A percentile compares a stretch with the other conserved stretches of the same genome.
Evolutionary conservation across 1,140 invertebrate genomes (phyloP).

Genomic region (Diorhabda elongata): DNA sequence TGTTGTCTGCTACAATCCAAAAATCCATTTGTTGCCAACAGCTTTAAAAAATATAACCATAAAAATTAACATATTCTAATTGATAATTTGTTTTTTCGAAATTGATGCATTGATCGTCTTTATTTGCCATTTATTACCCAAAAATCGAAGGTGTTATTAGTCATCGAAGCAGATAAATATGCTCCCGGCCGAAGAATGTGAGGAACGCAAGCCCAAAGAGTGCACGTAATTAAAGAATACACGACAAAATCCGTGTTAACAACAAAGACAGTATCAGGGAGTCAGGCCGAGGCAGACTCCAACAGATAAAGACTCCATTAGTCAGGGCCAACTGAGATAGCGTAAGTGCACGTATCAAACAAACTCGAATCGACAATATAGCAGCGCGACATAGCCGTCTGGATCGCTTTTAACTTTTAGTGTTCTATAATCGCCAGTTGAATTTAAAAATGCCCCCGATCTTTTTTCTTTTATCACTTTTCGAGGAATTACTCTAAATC

Average conservation of each 20-base stretch:
- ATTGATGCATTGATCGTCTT: too few species aligned
- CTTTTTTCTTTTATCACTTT: constrained; percentile 18
- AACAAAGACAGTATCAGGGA: constrained; percentile 27
- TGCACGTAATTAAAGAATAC: constrained; percentile 14
- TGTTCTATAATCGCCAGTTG: constrained; percentile 30
- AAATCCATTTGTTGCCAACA: too few species aligned
- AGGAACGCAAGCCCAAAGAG: constrained; percentile 21
- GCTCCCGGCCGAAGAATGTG: constrained; percentile 11
- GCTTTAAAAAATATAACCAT: too few species aligned
- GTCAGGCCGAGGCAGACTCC: constrained; percentile 18
- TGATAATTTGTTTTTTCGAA: too few species aligned
- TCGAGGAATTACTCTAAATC: constrained; percentile 10
- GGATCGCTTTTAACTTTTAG: constrained; percentile 33
- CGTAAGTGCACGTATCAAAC: constrained; percentile 43
- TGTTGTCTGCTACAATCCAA: too few species aligned
- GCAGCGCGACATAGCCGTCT: constrained; percentile 32
- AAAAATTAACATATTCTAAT: too few species aligned
- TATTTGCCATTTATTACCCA: not conserved
- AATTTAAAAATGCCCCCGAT: constrained; percentile 20
- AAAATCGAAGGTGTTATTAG: not conserved
- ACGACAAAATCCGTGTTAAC: constrained; percentile 23
- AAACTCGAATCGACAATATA: constrained; percentile 37
- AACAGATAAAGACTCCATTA: constrained; percentile 44
- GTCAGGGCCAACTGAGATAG: constrained; percentile 40
- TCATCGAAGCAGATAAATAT: not conserved